Percentiles rank a stretch among this genome's conserved stretches.
phyloP scores from a whole-genome alignment of 2,113 vertebrate genomes.

The Strix uralensis region DNA sequence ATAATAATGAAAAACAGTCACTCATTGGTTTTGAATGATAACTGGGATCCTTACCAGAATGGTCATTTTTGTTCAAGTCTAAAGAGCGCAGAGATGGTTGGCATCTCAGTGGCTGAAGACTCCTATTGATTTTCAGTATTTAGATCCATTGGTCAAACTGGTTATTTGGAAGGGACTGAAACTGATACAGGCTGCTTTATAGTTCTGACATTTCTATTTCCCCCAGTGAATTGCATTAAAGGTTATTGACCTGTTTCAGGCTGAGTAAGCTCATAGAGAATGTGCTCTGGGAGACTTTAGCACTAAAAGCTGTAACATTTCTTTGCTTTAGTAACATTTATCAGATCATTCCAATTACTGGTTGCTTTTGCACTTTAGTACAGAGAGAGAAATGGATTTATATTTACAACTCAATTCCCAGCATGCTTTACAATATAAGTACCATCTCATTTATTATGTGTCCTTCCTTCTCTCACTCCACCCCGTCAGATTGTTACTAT shows the following conservation, averaged over 20 bases:
- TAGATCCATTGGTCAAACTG: constrained; percentile 18
- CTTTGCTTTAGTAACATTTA: neutral
- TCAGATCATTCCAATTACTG: constrained; percentile 47
- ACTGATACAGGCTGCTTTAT: constrained; percentile 21
- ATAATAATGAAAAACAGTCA: neutral
- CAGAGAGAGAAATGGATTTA: neutral
- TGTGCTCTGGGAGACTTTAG: neutral
- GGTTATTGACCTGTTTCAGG: constrained; percentile 22
- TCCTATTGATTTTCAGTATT: neutral
- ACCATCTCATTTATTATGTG: neutral
- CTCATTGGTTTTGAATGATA: neutral
- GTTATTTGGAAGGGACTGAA: constrained; percentile 30
- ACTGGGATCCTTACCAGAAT: neutral
- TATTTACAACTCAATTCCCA: constrained; percentile 20
- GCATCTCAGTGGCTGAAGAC: neutral
- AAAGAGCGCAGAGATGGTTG: neutral
- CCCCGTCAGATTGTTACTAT: neutral
- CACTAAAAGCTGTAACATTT: neutral
- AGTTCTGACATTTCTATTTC: constrained; percentile 55
- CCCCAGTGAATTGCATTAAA: neutral
- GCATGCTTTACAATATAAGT: neutral
- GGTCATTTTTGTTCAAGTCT: neutral
- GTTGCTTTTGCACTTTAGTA: neutral
- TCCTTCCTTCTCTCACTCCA: neutral
- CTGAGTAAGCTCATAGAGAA: constrained; percentile 6